These are phyloP conservation scores for Zapornia atra DNA, from an alignment of 2,113 vertebrate genomes.

Conservation along the genomic window DNA sequence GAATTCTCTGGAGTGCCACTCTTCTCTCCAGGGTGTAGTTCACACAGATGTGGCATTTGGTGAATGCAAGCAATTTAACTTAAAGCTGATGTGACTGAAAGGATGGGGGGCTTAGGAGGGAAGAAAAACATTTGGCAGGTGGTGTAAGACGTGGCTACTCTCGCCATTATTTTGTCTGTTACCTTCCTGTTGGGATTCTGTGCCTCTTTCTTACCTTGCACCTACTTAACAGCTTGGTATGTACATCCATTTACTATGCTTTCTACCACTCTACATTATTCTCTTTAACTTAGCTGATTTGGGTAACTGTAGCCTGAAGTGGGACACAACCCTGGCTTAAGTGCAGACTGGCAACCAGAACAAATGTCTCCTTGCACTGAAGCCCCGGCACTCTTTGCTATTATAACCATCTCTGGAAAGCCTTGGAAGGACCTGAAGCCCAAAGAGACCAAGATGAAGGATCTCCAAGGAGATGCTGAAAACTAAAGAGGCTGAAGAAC, in stretches of 20 bases:
- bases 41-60: slow-evolving; percentile 20
- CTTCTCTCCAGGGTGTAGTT: not conserved
- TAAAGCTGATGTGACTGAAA: slow-evolving; percentile 22
- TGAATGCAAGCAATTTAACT: slow-evolving; percentile 8
- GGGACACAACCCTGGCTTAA: not conserved
- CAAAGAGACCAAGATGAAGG: not conserved
- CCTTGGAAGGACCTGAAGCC: not conserved
- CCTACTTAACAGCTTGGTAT: not conserved
- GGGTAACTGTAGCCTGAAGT: not conserved
- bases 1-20: slow-evolving; percentile 32
- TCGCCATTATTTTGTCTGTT: not conserved
- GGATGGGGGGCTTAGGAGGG: not conserved
- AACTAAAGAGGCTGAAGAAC: not conserved
- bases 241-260: not conserved
- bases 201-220: not conserved
- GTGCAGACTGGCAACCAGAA: not conserved
- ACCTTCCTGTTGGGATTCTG: not conserved
- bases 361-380: not conserved
- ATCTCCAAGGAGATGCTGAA: not conserved
- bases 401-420: not conserved
- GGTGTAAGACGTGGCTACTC: not conserved
- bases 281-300: not conserved
- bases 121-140: not conserved
- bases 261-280: not conserved
- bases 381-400: not conserved